These are phyloP conservation scores for Caradrina kadenii DNA, from an alignment of 2,888 invertebrate species.

Conservation along the genomic window DNA sequence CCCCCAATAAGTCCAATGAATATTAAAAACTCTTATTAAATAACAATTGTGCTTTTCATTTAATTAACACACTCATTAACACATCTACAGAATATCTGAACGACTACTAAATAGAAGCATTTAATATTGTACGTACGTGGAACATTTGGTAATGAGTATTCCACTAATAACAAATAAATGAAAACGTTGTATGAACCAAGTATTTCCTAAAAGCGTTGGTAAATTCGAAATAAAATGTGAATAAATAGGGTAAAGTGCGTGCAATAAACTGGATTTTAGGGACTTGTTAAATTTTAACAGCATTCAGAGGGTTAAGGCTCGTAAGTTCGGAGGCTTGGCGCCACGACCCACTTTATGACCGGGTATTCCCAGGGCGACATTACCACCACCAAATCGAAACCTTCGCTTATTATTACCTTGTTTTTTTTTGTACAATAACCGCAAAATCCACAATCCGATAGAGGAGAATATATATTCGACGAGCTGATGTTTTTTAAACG, in stretches of 20 bases:
- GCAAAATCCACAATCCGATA: constrained; percentile 66
- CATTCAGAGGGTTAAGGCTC: constrained; percentile 65
- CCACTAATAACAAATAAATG: constrained; percentile 74
- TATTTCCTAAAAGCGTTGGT: constrained; percentile 44
- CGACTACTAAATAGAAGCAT: constrained; percentile 5
- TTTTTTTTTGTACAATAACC: constrained; percentile 72
- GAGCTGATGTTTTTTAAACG: constrained; percentile 49
- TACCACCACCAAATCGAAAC: constrained; percentile 70
- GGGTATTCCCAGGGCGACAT: constrained; percentile 69
- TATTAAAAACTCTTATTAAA: constrained; percentile 70
- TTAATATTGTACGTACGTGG: constrained; percentile 27
- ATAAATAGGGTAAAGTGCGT: constrained; percentile 57
- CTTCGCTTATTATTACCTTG: constrained; percentile 75
- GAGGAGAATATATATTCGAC: constrained; percentile 45
- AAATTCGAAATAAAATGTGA: constrained; percentile 56
- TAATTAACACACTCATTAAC: constrained; percentile 12
- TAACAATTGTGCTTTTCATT: constrained; percentile 64
- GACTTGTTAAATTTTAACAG: constrained; percentile 81
- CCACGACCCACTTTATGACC: constrained; percentile 72
- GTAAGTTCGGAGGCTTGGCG: constrained; percentile 65
- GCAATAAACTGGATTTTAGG: constrained; percentile 62
- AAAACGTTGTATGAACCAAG: constrained; percentile 38
- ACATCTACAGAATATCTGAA: constrained; percentile 11
- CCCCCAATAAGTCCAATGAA: constrained; percentile 65
- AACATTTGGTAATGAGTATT: constrained; percentile 62